A percentile compares a stretch with the other conserved stretches of the same genome.
Conservation (phyloP, 2,888 invertebrate genomes). For the Andrena hattorfiana region DNA sequence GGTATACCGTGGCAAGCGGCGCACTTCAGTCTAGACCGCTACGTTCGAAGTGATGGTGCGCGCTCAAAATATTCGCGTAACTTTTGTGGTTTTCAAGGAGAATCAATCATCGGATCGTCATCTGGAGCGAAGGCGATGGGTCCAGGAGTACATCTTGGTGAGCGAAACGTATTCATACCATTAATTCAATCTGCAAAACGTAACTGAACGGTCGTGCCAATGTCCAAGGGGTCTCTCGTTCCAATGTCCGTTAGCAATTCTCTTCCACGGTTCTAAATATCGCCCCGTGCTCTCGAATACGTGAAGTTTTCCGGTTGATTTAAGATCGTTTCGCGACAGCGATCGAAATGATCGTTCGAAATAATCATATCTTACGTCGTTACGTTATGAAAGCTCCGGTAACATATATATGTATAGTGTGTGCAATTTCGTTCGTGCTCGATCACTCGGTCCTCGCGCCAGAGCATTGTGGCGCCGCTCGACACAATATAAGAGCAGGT, state of each 20-base stretch:
- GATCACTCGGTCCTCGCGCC: constrained; percentile 17
- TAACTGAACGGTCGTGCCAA: neutral
- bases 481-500: constrained; percentile 62
- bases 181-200: neutral
- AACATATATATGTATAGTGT: neutral
- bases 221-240: neutral
- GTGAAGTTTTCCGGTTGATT: neutral
- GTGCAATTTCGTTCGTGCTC: constrained; percentile 13
- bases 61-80: constrained; percentile 3
- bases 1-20: constrained; percentile 50
- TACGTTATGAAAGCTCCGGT: neutral
- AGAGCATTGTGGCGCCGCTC: constrained; percentile 47
- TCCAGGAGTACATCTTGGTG: neutral
- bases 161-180: neutral
- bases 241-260: neutral
- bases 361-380: neutral
- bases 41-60: constrained; percentile 45
- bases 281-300: neutral
- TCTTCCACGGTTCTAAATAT: neutral
- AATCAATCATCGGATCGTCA: neutral
- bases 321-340: neutral
- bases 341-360: neutral
- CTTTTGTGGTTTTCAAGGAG: neutral
- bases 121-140: neutral
- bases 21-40: constrained; percentile 34